Base-by-base conservation (phyloP, 1,140 invertebrate species). In the Trichoplusia ni region DNA sequence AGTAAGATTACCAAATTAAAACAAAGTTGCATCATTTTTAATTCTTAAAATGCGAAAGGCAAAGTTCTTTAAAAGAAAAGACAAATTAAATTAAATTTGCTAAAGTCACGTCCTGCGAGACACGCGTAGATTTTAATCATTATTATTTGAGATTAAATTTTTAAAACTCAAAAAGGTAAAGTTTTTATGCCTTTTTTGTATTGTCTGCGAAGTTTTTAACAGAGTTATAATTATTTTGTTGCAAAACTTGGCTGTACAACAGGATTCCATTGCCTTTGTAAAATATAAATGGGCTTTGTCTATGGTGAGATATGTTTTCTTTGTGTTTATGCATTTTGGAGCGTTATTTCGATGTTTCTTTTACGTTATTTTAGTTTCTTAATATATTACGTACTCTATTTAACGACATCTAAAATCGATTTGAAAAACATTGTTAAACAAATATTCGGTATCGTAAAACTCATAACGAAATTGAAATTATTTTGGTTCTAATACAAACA, bases 121-220 rank as follows among this genome's bases (percentile, higher is more conserved):
- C 54, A 40, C 37, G n/a, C n/a, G 54, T 58, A 58, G 54, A 64
- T 61, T 69, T 73, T 67, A 51, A 53, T 69, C 56, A 46, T 60
- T 47, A 47, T 46, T 60, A 37, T 54, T 59, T 60, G 19, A 46
- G 29, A 33, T 35, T 14, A 37, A 8, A 35, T 31, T 59, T 47
- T 47, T 60, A 16, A 13, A 16, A 14, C 25, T 14, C 14, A 35
- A 37, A 46, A 46, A 25, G 14, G 18, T 35, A 47, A 16, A 47
- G 44, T 46, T 46, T n/a, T 23, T 35, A 21, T 44, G 44, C 37
- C 38, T 31, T 33, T 60, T 59, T 46, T 31, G 27, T 59, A 33
- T 46, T 33, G 40, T 59, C 40, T 59, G 38, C 56, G 4, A 59
- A 59, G 40, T 46, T 59, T 44, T 46, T 59, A 59, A 46, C 18